Evolutionary conservation across 2,888 invertebrate genomes (phyloP).

Genomic region (Chalcis sispes): DNA sequence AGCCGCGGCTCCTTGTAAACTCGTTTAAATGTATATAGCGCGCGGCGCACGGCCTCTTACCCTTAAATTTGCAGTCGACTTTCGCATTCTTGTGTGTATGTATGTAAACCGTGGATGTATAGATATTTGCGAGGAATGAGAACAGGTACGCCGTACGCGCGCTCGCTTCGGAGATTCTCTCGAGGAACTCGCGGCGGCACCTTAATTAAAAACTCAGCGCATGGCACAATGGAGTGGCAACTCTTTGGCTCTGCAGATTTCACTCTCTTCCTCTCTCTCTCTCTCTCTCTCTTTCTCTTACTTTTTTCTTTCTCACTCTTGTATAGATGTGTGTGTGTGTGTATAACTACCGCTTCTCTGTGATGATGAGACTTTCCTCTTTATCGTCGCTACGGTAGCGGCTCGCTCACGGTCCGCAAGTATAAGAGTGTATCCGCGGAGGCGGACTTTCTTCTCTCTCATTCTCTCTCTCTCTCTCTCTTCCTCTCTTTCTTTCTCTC

Average conservation of each 20-base stretch:
- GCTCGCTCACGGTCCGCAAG: slow-evolving; percentile 35
- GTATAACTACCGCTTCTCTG: too few relatives aligned
- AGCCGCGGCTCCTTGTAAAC: slow-evolving; percentile 23
- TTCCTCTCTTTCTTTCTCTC: slow-evolving; percentile 18
- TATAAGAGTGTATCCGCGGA: slow-evolving; percentile 38
- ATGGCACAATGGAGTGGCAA: slow-evolving; percentile 73
- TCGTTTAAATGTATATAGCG: slow-evolving; percentile 17
- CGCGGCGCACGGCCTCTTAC: slow-evolving; percentile 12
- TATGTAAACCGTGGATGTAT: neutral
- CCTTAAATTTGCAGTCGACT: slow-evolving; percentile 15
- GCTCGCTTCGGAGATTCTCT: slow-evolving; percentile 61
- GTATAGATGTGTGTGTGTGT: too few relatives aligned
- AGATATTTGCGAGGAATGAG: neutral
- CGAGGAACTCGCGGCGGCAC: slow-evolving; percentile 68
- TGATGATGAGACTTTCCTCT: slow-evolving; percentile 45
- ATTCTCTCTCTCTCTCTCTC: slow-evolving; percentile 18
- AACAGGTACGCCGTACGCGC: slow-evolving; percentile 8
- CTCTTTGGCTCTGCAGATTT: slow-evolving; percentile 64
- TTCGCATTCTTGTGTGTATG: neutral
- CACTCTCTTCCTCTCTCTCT: slow-evolving; percentile 13
- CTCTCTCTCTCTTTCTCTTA: slow-evolving; percentile 20
- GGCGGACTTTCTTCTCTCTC: slow-evolving; percentile 29
- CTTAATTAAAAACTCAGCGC: slow-evolving; percentile 73
- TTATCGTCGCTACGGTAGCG: slow-evolving; percentile 32
- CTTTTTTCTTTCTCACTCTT: neutral